These are phyloP conservation scores for Nephotettix cincticeps DNA, from an alignment of 1,140 invertebrate genomes.

Conservation along the genomic window DNA sequence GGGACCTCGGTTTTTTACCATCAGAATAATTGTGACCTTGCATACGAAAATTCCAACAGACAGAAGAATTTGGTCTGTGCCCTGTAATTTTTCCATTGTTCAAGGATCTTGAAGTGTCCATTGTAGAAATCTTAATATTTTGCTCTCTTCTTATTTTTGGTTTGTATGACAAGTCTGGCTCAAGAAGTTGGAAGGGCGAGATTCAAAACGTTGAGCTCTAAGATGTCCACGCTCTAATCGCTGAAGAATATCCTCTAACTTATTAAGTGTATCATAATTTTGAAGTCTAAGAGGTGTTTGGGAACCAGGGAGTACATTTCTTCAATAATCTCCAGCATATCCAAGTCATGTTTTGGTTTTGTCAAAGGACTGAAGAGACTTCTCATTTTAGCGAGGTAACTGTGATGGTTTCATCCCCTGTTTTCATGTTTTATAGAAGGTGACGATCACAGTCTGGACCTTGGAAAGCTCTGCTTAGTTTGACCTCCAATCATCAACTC, in stretches of 20 bases:
- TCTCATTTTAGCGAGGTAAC: not conserved
- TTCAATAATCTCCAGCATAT: not conserved
- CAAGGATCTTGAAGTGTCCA: too few relatives aligned
- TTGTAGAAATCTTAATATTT: too few relatives aligned
- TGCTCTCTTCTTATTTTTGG: not conserved
- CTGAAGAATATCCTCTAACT: not conserved
- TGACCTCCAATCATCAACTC: not conserved
- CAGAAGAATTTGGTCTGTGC: too few relatives aligned
- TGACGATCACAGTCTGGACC: not conserved
- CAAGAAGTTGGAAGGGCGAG: not conserved
- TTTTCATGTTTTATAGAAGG: not conserved
- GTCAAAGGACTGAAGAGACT: not conserved
- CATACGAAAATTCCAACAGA: too few relatives aligned
- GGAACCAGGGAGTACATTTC: not conserved
- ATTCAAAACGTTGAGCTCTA: slow-evolving; percentile 10
- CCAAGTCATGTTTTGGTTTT: not conserved
- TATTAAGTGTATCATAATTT: not conserved
- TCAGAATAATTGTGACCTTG: too few relatives aligned
- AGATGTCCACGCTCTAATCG: slow-evolving; percentile 44
- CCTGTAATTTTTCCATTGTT: too few relatives aligned
- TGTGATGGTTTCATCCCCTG: not conserved
- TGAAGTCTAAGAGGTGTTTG: slow-evolving; percentile 32
- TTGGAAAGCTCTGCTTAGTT: not conserved
- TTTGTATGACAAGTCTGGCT: not conserved
- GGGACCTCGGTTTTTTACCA: too few relatives aligned